These are phyloP conservation scores for Eleginops maclovinus DNA, from an alignment of 2,113 vertebrate species.

Conservation along the genomic window DNA sequence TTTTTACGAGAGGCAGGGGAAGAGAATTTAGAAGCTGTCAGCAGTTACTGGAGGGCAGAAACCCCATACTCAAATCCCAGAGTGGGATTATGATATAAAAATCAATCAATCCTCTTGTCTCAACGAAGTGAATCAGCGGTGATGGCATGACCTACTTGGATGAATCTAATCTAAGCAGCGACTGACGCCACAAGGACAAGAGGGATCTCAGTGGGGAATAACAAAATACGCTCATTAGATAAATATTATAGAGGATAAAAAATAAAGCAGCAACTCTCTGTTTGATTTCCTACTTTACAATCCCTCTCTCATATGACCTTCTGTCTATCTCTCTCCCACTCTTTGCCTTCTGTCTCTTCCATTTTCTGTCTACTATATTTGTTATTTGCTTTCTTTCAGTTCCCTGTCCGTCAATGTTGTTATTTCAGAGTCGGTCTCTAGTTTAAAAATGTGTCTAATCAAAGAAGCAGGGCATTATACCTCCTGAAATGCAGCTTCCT, in stretches of 20 bases:
- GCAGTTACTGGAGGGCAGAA: slow-evolving; percentile 54
- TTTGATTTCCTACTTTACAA: slow-evolving; percentile 35
- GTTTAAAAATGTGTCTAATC: background rate
- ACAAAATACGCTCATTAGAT: slow-evolving; percentile 58
- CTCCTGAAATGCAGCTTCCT: background rate
- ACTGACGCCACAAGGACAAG: slow-evolving; percentile 68
- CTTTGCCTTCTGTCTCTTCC: background rate
- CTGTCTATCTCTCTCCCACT: slow-evolving; percentile 1
- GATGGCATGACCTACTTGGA: slow-evolving; percentile 68
- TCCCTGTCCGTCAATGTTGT: slow-evolving; percentile 13
- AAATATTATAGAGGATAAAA: slow-evolving; percentile 55
- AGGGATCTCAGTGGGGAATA: slow-evolving; percentile 33
- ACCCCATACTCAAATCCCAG: slow-evolving; percentile 62
- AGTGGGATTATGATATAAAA: slow-evolving; percentile 77
- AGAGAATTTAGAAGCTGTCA: slow-evolving; percentile 65
- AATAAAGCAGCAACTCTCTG: slow-evolving; percentile 27
- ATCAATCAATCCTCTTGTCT: slow-evolving; percentile 77
- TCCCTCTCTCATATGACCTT: slow-evolving; percentile 30
- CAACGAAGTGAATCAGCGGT: slow-evolving; percentile 54
- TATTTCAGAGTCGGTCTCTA: background rate
- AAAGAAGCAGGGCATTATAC: background rate
- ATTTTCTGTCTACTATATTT: slow-evolving; percentile 8
- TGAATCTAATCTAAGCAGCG: slow-evolving; percentile 70
- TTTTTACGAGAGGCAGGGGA: slow-evolving; percentile 39
- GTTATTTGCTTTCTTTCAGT: background rate